Percentiles rank a stretch among this genome's conserved stretches.
Evolutionary conservation across 2,797 vertebrate genomes (phyloP).

Genomic region (Tapera naevia): DNA sequence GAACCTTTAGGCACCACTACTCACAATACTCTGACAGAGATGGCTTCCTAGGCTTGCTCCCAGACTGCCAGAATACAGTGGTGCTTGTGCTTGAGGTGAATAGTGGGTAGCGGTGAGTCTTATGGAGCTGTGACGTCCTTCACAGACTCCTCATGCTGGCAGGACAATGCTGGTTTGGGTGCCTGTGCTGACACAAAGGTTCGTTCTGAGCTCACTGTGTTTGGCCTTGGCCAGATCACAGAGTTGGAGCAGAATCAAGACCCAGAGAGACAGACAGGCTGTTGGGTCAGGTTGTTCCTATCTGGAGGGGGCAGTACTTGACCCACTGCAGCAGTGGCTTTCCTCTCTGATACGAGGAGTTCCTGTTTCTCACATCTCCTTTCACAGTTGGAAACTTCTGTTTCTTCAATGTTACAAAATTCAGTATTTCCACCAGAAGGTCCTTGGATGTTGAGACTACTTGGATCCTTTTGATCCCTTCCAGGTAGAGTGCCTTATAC

Average conservation of each 20-base stretch:
- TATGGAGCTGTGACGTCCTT: not conserved
- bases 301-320: not conserved
- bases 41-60: not conserved
- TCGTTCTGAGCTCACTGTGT: not conserved
- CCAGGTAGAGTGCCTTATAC: conserved; percentile 50
- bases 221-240: not conserved
- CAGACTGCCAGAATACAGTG: not conserved
- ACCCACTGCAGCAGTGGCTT: not conserved
- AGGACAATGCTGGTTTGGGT: not conserved
- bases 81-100: not conserved
- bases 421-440: conserved; percentile 2
- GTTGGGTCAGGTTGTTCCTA: not conserved
- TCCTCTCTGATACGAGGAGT: not conserved
- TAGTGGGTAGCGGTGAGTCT: not conserved
- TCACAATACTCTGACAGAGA: not conserved
- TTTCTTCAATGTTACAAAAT: not conserved
- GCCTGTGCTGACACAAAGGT: not conserved
- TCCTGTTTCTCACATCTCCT: not conserved
- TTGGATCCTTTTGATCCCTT: conserved; percentile 7
- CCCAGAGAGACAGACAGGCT: not conserved
- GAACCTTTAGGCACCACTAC: not conserved
- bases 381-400: not conserved
- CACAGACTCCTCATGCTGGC: not conserved
- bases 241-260: not conserved
- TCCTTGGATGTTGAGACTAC: conserved; percentile 33